A percentile compares a stretch with the other conserved stretches of the same genome.
These are phyloP conservation scores for Harpalus rufipes DNA, from an alignment of 2,888 invertebrate species.

Conservation along the genomic window DNA sequence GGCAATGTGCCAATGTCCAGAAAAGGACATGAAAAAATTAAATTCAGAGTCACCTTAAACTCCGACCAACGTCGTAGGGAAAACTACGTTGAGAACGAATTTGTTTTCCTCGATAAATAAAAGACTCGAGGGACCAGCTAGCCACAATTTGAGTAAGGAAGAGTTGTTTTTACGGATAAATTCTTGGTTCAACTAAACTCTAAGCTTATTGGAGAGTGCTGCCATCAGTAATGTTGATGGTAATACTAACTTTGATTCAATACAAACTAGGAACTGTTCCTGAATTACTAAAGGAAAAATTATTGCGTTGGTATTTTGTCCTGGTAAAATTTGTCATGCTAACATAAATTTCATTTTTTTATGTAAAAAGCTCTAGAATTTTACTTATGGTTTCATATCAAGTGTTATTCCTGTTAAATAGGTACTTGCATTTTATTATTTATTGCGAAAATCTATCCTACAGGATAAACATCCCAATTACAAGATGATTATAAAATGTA, in stretches of 20 bases:
- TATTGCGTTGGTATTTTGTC: constrained; percentile 15
- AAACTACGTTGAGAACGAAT: constrained; percentile 63
- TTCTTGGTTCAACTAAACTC: constrained; percentile 48
- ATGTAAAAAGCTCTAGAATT: too few relatives aligned
- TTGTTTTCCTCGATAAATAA: constrained; percentile 51
- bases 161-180: constrained; percentile 51
- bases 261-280: neutral
- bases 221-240: neutral
- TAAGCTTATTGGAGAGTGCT: neutral
- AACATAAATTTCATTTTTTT: too few relatives aligned
- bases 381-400: too few relatives aligned
- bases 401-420: too few relatives aligned
- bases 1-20: constrained; percentile 47
- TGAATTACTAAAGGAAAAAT: constrained; percentile 27
- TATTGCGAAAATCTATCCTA: too few relatives aligned
- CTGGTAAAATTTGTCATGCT: neutral
- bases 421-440: too few relatives aligned
- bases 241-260: neutral
- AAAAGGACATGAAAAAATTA: constrained; percentile 24
- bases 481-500: too few relatives aligned
- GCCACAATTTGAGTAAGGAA: constrained; percentile 16
- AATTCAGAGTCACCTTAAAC: constrained; percentile 37
- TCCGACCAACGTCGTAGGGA: constrained; percentile 2
- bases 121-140: constrained; percentile 29
- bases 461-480: too few relatives aligned